Conservation (phyloP, 2,888 invertebrate species). For the Erynnis tages region DNA sequence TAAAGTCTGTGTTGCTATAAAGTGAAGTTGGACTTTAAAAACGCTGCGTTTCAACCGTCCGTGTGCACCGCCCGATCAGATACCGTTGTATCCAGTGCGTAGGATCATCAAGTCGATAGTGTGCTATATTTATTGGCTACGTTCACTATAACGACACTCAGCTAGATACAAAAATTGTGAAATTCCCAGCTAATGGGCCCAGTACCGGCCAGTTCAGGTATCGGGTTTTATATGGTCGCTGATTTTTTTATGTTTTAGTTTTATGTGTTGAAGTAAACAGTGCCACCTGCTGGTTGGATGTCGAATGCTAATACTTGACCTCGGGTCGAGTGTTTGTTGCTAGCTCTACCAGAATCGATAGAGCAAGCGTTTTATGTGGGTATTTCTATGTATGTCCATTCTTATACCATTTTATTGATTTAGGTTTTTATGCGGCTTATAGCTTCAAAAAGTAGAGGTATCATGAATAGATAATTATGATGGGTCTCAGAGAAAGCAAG, state of each 20-base stretch:
- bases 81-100: slow-evolving; percentile 63
- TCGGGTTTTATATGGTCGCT: slow-evolving; percentile 24
- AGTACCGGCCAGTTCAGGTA: slow-evolving; percentile 24
- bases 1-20: no score
- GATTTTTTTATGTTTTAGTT: slow-evolving; percentile 21
- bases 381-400: no score
- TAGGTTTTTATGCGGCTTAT: no score
- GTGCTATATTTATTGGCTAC: slow-evolving; percentile 55
- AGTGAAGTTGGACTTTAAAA: neutral
- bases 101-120: slow-evolving; percentile 58
- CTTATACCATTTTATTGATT: no score
- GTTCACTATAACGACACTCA: slow-evolving; percentile 45
- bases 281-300: slow-evolving; percentile 2
- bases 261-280: slow-evolving; percentile 8
- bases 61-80: slow-evolving; percentile 38
- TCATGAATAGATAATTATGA: no score
- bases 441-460: no score
- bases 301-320: neutral
- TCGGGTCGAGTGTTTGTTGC: neutral
- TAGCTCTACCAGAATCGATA: no score
- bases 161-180: slow-evolving; percentile 47
- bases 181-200: slow-evolving; percentile 34
- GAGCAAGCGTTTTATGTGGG: no score
- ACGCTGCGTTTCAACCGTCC: slow-evolving; percentile 37
- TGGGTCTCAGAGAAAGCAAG: no score